phyloP scores from a whole-genome alignment of 2,797 vertebrate species.

The Mormyrops attenuatus region DNA sequence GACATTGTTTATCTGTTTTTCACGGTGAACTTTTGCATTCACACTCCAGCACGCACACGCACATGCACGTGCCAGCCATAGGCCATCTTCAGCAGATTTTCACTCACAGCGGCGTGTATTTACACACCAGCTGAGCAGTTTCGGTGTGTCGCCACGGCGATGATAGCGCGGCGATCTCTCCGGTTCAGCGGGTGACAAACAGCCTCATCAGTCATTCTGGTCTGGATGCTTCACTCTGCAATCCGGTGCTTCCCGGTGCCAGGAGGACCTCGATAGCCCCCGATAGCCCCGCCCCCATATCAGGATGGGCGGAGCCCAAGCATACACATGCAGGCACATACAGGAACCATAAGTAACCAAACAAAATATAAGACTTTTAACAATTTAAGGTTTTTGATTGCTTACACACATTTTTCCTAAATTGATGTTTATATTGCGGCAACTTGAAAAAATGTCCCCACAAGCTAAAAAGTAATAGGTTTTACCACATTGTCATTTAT shows the following conservation, averaged over 20 bases:
- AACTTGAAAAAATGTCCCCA: background rate
- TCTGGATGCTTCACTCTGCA: background rate
- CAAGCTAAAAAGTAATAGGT: background rate
- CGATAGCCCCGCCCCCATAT: background rate
- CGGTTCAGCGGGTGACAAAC: background rate
- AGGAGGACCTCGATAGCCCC: background rate
- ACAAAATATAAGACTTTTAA: background rate
- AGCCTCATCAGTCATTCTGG: conserved; percentile 3
- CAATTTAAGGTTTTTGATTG: background rate
- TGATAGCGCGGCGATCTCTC: background rate
- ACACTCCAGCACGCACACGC: background rate
- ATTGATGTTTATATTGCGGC: background rate
- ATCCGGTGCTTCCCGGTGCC: background rate
- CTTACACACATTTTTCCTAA: background rate
- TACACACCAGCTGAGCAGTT: background rate
- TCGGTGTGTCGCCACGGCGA: background rate
- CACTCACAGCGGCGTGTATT: background rate
- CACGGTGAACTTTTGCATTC: background rate
- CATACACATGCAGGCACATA: background rate
- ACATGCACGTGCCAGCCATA: background rate
- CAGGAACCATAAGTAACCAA: background rate
- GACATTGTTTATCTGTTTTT: background rate
- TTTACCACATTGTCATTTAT: background rate
- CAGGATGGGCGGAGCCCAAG: background rate
- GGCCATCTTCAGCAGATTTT: background rate